Evolutionary conservation across 2,113 vertebrate species (phyloP).

Genomic region (Mustela lutreola): DNA sequence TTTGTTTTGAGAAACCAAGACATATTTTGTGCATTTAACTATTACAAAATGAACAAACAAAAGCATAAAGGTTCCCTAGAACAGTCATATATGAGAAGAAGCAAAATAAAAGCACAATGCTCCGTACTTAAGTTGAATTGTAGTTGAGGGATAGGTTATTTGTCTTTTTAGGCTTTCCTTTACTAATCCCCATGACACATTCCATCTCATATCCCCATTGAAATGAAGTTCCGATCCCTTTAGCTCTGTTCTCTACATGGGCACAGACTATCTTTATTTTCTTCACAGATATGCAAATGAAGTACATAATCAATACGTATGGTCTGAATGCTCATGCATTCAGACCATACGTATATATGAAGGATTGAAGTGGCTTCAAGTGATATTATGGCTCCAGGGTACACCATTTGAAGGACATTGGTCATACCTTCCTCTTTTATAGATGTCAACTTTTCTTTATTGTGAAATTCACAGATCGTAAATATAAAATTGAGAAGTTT

Average conservation of each 20-base stretch:
- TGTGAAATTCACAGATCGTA: neutral
- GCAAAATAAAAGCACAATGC: neutral
- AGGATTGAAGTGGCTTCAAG: neutral
- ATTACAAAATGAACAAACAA: neutral
- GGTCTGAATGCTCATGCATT: neutral
- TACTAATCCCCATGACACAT: neutral
- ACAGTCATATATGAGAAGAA: neutral
- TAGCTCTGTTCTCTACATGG: neutral
- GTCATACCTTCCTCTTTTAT: neutral
- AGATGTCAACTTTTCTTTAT: neutral
- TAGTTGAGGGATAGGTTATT: neutral
- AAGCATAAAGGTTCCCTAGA: neutral
- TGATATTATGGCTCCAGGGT: neutral
- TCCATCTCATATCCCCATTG: neutral
- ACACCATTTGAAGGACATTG: neutral
- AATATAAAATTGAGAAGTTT: neutral
- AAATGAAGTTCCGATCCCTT: neutral
- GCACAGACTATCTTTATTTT: neutral
- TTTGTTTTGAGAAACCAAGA: neutral
- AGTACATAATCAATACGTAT: neutral
- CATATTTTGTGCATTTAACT: neutral
- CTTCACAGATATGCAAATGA: neutral
- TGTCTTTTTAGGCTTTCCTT: neutral
- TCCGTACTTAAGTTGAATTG: neutral
- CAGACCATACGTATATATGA: neutral